phyloP scores from a whole-genome alignment of 2,888 invertebrate genomes.

The Spicauda simplicius region DNA sequence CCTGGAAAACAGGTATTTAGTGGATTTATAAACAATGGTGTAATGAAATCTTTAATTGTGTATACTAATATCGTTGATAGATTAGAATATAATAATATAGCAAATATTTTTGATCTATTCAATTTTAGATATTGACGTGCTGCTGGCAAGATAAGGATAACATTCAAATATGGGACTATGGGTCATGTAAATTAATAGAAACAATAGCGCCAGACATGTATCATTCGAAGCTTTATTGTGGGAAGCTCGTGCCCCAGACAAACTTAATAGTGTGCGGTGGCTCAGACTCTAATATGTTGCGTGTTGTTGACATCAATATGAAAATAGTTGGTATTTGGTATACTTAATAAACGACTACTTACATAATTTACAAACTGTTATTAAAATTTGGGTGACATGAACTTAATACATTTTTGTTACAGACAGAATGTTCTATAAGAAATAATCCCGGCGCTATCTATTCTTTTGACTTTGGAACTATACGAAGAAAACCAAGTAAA shows the following conservation, averaged over 20 bases:
- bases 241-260: constrained; percentile 83
- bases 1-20: constrained; percentile 84
- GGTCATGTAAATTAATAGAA: constrained; percentile 85
- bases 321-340: constrained; percentile 76
- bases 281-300: constrained; percentile 83
- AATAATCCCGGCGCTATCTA: constrained; percentile 84
- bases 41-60: too few species aligned
- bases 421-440: constrained; percentile 83
- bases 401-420: constrained; percentile 43
- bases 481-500: constrained; percentile 68
- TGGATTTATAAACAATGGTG: background rate
- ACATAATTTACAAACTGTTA: constrained; percentile 13
- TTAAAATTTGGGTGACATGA: background rate
- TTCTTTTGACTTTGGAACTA: constrained; percentile 82
- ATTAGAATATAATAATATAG: too few species aligned
- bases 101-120: background rate
- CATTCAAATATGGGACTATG: constrained; percentile 88
- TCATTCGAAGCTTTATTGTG: constrained; percentile 85
- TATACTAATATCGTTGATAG: too few species aligned
- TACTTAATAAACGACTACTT: constrained; percentile 22
- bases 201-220: constrained; percentile 83
- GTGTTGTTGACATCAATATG: constrained; percentile 85
- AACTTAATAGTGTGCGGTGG: constrained; percentile 86
- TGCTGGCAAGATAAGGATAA: constrained; percentile 86
- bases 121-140: constrained; percentile 85